Conservation (phyloP, 30 jellyfish, hydroid and myxozoan genomes). For the Pelagia noctiluca region DNA sequence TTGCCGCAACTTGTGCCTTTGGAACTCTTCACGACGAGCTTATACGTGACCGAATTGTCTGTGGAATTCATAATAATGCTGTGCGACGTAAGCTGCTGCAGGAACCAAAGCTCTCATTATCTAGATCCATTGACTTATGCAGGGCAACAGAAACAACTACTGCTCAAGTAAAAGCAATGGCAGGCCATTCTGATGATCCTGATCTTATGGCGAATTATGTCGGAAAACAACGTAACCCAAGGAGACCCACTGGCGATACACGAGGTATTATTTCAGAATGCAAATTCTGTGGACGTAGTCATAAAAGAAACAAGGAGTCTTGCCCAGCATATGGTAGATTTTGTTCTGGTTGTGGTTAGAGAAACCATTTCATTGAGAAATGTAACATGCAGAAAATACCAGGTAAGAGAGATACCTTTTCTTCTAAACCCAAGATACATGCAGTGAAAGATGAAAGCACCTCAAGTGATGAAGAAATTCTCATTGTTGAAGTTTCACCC, state of each 20-base stretch:
- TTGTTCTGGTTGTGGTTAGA: background rate
- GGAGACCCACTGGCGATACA: background rate
- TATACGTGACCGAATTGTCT: slow-evolving; percentile 41
- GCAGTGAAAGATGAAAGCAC: too few relatives aligned
- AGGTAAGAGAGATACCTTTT: background rate
- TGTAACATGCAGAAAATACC: background rate
- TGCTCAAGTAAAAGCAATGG: background rate
- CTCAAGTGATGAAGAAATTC: background rate
- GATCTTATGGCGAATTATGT: background rate
- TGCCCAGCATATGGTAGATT: background rate
- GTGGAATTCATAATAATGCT: background rate
- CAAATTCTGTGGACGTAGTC: slow-evolving; percentile 9
- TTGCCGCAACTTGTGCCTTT: slow-evolving; percentile 37
- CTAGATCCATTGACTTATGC: background rate
- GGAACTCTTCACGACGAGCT: slow-evolving; percentile 21
- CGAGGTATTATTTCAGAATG: background rate
- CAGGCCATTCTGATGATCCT: background rate
- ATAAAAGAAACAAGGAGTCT: background rate
- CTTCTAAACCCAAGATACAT: background rate
- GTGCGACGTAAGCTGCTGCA: background rate
- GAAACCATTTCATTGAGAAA: background rate
- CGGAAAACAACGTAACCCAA: background rate
- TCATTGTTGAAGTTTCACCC: background rate
- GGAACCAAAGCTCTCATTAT: background rate
- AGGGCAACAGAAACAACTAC: slow-evolving; percentile 1